phyloP scores from a whole-genome alignment of 2,113 vertebrate species.

The Globicephala melas region DNA sequence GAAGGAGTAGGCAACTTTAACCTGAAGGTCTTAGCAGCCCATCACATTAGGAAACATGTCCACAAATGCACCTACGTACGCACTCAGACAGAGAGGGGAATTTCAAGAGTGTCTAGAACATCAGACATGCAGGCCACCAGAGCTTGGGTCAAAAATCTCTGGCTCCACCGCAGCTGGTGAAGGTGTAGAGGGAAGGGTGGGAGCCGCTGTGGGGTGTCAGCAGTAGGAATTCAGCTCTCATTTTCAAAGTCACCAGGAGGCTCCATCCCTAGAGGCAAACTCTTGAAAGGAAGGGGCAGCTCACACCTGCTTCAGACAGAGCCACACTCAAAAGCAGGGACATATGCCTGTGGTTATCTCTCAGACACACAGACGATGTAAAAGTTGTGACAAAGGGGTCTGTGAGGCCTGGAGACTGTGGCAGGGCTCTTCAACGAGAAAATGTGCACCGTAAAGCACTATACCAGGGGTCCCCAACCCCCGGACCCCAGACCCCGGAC shows the following conservation, averaged over 20 bases:
- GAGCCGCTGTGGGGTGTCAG: background rate
- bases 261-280: background rate
- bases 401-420: background rate
- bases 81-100: background rate
- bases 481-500: no score
- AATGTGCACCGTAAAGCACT: background rate
- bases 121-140: fast-evolving
- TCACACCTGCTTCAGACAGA: background rate
- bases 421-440: background rate
- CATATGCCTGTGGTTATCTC: fast-evolving
- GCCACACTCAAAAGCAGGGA: background rate
- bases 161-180: fast-evolving
- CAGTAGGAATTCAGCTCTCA: background rate
- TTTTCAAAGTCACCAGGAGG: background rate
- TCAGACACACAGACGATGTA: background rate
- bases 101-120: background rate
- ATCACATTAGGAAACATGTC: background rate
- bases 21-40: background rate
- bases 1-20: background rate
- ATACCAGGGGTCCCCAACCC: no score
- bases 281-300: background rate
- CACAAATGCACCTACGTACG: background rate
- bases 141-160: background rate
- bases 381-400: background rate
- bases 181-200: no score